A percentile compares a stretch with the other conserved stretches of the same genome.
Evolutionary conservation across 2,113 vertebrate genomes (phyloP).

Genomic region (Urocynchramus pylzowi): DNA sequence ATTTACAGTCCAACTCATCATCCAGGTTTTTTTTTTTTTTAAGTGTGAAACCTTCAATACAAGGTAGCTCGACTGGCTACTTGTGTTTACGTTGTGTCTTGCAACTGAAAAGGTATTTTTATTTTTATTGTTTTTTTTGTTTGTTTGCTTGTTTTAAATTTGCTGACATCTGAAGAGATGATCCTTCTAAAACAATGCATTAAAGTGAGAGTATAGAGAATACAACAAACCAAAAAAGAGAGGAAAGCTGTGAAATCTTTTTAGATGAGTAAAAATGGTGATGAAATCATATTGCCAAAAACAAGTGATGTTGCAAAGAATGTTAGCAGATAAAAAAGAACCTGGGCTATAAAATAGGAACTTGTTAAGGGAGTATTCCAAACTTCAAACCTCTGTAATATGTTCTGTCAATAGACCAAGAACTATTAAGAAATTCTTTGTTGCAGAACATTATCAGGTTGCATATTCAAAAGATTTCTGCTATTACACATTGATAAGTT

Average conservation of each 20-base stretch:
- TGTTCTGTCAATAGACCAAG: background rate
- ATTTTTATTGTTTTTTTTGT: background rate
- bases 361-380: background rate
- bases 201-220: background rate
- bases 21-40: background rate
- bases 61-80: background rate
- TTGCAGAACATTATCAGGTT: background rate
- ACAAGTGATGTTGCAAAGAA: background rate
- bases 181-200: background rate
- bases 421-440: background rate
- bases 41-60: background rate
- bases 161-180: background rate
- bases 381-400: background rate
- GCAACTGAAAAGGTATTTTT: background rate
- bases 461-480: background rate
- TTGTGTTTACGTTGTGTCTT: background rate
- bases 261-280: background rate
- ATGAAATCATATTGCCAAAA: background rate
- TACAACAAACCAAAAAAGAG: background rate
- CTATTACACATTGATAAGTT: background rate
- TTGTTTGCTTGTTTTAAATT: background rate
- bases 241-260: background rate
- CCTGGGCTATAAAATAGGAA: background rate
- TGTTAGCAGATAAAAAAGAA: background rate
- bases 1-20: background rate